Conservation (phyloP, 2,797 vertebrate genomes). For the Selene dorsalis region DNA sequence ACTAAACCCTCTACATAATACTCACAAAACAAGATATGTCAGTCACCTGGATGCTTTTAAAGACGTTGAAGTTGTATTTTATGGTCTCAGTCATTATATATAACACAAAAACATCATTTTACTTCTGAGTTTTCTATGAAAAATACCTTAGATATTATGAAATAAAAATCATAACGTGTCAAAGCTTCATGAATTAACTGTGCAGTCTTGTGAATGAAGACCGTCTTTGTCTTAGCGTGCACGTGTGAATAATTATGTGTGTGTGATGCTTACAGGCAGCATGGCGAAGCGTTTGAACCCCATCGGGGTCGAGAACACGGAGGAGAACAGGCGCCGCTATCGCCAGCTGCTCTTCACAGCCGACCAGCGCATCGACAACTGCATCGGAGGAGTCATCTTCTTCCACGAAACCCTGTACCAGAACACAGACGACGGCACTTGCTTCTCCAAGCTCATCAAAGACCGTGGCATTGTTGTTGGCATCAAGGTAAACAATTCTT, state of each 20-base stretch:
- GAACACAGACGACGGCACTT: conserved; percentile 90
- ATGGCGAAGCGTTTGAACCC: conserved; percentile 96
- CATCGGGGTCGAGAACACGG: conserved; percentile 96
- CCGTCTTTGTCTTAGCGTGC: not conserved
- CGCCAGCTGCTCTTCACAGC: conserved; percentile 96
- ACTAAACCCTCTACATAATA: not conserved
- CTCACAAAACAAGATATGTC: not conserved
- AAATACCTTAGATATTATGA: too few relatives aligned
- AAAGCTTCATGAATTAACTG: not conserved
- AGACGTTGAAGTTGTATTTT: not conserved
- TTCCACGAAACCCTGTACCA: conserved; percentile 99
- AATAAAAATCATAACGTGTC: not conserved
- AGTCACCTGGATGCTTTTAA: not conserved
- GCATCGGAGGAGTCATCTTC: conserved; percentile 97
- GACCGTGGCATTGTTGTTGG: conserved; percentile 94
- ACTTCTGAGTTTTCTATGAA: not conserved
- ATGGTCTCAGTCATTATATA: not conserved
- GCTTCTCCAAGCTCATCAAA: conserved; percentile 91
- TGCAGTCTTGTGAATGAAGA: not conserved
- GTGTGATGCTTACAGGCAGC: conserved; percentile 85
- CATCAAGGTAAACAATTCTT: conserved; percentile 89
- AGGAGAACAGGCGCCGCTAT: conserved; percentile 96
- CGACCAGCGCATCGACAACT: conserved; percentile 91
- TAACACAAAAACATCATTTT: not conserved
- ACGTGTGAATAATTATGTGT: not conserved